Evolutionary conservation across 2,113 vertebrate species (phyloP).

Genomic region (Ameiurus melas): DNA sequence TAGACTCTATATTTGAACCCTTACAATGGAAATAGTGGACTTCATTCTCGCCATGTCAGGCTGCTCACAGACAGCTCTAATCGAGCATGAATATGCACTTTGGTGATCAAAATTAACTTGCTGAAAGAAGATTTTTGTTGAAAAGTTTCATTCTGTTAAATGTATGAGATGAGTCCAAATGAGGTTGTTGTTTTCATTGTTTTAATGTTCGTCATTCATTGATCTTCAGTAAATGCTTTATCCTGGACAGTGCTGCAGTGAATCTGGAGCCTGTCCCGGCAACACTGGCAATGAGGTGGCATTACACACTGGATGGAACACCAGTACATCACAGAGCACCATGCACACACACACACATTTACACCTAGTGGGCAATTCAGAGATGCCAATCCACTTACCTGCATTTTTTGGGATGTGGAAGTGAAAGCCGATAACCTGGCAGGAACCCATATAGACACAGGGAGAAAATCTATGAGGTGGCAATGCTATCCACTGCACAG

Average conservation of each 20-base stretch:
- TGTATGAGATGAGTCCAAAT: neutral
- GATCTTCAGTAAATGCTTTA: constrained; percentile 3
- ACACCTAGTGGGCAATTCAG: neutral
- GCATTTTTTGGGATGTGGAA: neutral
- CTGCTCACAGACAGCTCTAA: neutral
- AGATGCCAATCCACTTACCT: neutral
- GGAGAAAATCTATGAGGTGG: neutral
- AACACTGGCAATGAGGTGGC: neutral
- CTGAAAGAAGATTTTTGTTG: neutral
- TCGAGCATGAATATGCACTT: neutral
- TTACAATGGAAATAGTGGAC: neutral
- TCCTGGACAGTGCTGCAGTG: neutral
- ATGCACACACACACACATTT: neutral
- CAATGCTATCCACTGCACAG: neutral
- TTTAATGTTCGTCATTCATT: neutral
- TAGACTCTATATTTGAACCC: neutral
- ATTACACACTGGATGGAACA: neutral
- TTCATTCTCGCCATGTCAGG: neutral
- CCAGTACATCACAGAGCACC: neutral
- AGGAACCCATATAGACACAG: neutral
- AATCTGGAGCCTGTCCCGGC: neutral
- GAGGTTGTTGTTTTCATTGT: neutral
- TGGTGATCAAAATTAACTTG: too few relatives aligned
- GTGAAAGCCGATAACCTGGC: neutral
- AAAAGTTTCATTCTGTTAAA: neutral